A percentile compares a stretch with the other conserved stretches of the same genome.
These are phyloP conservation scores for Polyommatus iphigenia DNA, from an alignment of 2,888 invertebrate genomes.

Conservation along the genomic window DNA sequence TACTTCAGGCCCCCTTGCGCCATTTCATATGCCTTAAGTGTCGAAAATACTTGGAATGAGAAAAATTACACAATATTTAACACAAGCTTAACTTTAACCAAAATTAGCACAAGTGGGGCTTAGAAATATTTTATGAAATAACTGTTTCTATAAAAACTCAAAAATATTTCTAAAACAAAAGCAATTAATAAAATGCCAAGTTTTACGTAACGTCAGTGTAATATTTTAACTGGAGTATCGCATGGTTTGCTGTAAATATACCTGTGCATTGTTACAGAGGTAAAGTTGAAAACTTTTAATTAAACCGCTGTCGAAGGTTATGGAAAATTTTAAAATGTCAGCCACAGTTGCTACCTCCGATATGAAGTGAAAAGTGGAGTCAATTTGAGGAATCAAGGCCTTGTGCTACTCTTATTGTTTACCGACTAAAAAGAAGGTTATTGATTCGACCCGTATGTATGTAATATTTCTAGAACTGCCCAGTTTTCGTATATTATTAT, in stretches of 20 bases:
- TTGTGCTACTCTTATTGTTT: not conserved
- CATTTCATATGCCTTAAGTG: no score
- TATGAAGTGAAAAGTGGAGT: constrained; percentile 6
- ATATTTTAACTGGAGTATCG: constrained; percentile 15
- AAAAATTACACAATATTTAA: no score
- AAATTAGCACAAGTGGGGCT: no score
- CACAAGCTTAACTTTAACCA: not conserved
- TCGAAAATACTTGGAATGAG: no score
- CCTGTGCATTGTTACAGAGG: constrained; percentile 20
- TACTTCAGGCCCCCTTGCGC: no score
- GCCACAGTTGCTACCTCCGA: constrained; percentile 13
- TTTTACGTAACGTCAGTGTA: not conserved
- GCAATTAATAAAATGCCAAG: not conserved
- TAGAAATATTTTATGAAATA: not conserved
- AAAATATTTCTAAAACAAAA: not conserved
- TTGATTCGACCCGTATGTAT: no score
- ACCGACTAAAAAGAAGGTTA: no score
- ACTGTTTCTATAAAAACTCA: not conserved
- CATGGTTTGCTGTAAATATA: constrained; percentile 21
- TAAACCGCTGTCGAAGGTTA: constrained; percentile 31
- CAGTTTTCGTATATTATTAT: no score
- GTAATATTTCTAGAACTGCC: no score
- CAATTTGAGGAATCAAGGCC: not conserved
- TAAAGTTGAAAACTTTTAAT: constrained; percentile 34
- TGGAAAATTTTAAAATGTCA: constrained; percentile 28